Evolutionary conservation across 2,888 invertebrate genomes (phyloP).

Genomic region (Cataglyphis albicans): DNA sequence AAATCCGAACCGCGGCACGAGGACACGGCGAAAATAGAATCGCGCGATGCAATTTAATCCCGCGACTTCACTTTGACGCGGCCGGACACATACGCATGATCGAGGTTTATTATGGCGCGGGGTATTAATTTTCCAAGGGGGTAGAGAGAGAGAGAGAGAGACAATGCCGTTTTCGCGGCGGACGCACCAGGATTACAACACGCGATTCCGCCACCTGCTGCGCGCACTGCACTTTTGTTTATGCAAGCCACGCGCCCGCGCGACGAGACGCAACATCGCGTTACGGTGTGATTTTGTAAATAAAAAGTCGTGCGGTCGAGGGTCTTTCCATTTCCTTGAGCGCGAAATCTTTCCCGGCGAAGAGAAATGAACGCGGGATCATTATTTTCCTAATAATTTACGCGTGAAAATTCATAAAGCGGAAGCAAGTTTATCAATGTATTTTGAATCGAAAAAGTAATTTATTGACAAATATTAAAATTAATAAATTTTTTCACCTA

Average conservation of each 20-base stretch:
- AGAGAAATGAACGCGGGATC: background rate
- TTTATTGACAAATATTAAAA: background rate
- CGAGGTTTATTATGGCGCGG: conserved; percentile 52
- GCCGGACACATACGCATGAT: conserved; percentile 25
- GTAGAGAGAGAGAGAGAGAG: background rate
- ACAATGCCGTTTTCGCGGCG: conserved; percentile 53
- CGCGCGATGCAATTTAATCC: conserved; percentile 51
- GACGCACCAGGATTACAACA: conserved; percentile 70
- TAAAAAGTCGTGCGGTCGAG: background rate
- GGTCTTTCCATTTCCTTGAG: background rate
- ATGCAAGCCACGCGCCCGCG: conserved; percentile 75
- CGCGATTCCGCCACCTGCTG: conserved; percentile 81
- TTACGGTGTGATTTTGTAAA: conserved; percentile 5
- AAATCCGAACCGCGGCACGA: conserved; percentile 51
- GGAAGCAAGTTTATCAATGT: background rate
- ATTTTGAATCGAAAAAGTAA: background rate
- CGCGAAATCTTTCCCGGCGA: background rate
- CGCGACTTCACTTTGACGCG: conserved; percentile 32
- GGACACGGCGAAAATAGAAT: conserved; percentile 57
- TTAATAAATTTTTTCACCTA: background rate
- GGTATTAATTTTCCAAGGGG: conserved; percentile 51
- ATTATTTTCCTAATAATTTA: background rate
- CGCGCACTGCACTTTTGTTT: conserved; percentile 79
- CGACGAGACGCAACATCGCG: conserved; percentile 23
- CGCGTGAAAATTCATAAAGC: conserved; percentile 21